Conservation (phyloP, 2,797 vertebrate species). For the Malurus splendens region DNA sequence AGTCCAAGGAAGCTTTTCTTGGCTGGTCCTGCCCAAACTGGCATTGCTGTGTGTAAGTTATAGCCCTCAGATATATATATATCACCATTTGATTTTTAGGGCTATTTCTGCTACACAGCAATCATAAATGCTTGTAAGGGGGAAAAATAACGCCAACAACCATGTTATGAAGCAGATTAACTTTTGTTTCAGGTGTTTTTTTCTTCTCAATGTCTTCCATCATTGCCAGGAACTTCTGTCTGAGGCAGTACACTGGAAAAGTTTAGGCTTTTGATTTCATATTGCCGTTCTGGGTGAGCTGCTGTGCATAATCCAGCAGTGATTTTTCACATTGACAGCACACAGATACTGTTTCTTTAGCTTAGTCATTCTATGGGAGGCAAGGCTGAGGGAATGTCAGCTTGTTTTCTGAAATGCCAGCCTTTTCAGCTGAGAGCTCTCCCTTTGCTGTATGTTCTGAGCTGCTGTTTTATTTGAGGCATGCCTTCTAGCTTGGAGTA, state of each 20-base stretch:
- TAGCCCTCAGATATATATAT: not conserved
- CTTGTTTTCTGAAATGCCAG: conserved; percentile 1
- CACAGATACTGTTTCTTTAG: not conserved
- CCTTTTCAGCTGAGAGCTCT: not conserved
- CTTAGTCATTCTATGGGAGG: not conserved
- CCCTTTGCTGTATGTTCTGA: not conserved
- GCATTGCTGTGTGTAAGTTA: not conserved
- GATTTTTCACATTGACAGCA: not conserved
- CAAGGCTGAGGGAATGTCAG: not conserved
- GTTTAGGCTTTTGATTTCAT: not conserved
- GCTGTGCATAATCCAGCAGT: not conserved
- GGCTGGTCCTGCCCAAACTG: not conserved
- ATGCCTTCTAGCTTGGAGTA: not conserved
- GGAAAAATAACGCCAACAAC: fast-evolving
- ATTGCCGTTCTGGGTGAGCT: not conserved
- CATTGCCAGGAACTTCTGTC: not conserved
- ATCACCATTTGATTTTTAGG: not conserved
- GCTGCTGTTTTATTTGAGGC: not conserved
- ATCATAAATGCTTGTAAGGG: not conserved
- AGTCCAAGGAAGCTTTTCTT: not conserved
- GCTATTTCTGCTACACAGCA: not conserved
- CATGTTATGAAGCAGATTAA: not conserved
- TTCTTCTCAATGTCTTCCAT: not conserved
- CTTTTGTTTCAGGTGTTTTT: not conserved
- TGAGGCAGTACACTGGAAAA: not conserved